Evolutionary conservation across 2,888 invertebrate genomes (phyloP).

Genomic region (Cremastobaeus sp.): DNA sequence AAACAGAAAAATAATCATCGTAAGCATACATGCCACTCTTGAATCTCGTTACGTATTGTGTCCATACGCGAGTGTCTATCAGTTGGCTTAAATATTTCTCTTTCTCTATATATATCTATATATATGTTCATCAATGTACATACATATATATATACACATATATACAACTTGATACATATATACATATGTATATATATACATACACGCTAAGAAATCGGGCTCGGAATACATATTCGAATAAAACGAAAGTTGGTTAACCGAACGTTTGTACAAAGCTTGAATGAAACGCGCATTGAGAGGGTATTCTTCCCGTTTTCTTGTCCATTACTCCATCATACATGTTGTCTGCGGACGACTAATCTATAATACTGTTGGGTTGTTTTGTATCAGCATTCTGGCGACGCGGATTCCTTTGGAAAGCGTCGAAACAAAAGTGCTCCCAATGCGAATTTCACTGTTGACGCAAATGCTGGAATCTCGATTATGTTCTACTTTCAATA

Average conservation of each 20-base stretch:
- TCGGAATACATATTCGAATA: slow-evolving; percentile 51
- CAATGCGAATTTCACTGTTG: slow-evolving; percentile 39
- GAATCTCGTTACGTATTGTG: slow-evolving; percentile 30
- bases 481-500: slow-evolving; percentile 49
- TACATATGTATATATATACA: slow-evolving; percentile 51
- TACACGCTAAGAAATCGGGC: slow-evolving; percentile 44
- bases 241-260: slow-evolving; percentile 50
- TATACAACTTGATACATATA: slow-evolving; percentile 38
- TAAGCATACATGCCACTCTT: slow-evolving; percentile 53
- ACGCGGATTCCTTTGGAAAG: slow-evolving; percentile 8
- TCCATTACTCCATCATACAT: background rate
- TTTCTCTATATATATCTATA: slow-evolving; percentile 35
- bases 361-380: slow-evolving; percentile 49
- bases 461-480: slow-evolving; percentile 47
- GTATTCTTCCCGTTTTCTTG: background rate
- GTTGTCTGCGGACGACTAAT: slow-evolving; percentile 25
- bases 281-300: slow-evolving; percentile 31
- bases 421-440: slow-evolving; percentile 24
- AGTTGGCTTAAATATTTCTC: slow-evolving; percentile 51
- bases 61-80: slow-evolving; percentile 39
- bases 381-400: slow-evolving; percentile 29
- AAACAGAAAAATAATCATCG: slow-evolving; percentile 21
- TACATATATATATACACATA: slow-evolving; percentile 52
- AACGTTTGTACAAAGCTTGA: slow-evolving; percentile 54
- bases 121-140: slow-evolving; percentile 28